phyloP scores from a whole-genome alignment of 2,113 vertebrate species.

The Grallaria varia region DNA sequence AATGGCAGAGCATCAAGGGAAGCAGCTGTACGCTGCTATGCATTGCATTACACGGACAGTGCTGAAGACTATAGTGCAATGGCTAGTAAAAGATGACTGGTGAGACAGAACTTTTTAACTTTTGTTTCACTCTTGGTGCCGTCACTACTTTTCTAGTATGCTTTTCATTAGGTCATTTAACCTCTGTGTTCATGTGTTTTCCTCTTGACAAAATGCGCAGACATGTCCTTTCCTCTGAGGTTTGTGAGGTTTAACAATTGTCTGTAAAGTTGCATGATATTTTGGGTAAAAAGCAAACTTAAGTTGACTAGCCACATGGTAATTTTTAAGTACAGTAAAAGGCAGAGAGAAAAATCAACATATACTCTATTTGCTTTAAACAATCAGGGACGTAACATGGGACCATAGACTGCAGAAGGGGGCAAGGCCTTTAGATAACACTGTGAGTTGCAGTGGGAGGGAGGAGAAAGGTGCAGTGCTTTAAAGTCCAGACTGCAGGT shows the following conservation, averaged over 20 bases:
- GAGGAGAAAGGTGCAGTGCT: not conserved
- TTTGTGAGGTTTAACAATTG: not conserved
- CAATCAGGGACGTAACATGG: not conserved
- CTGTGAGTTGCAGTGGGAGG: not conserved
- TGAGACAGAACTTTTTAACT: not conserved
- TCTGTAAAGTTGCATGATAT: not conserved
- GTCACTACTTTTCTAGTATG: not conserved
- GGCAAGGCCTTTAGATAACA: not conserved
- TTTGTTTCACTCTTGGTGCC: not conserved
- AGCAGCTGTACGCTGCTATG: not conserved
- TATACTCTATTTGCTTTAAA: not conserved
- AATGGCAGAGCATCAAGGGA: not conserved
- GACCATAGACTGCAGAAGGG: not conserved
- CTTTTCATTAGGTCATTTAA: not conserved
- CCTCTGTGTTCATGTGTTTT: not conserved
- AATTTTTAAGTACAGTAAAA: not conserved
- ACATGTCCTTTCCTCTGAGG: not conserved
- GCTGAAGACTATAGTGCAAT: not conserved
- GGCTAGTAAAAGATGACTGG: not conserved
- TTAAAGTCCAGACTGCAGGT: not conserved
- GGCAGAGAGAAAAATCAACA: not conserved
- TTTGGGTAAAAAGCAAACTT: not conserved
- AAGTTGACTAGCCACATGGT: not conserved
- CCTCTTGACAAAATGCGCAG: not conserved
- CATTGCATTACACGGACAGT: not conserved